Evolutionary conservation across 1,140 invertebrate genomes (phyloP), one percentile per base, ranked within the genome.

Genomic region (Rhynchophorus ferrugineus): DNA sequence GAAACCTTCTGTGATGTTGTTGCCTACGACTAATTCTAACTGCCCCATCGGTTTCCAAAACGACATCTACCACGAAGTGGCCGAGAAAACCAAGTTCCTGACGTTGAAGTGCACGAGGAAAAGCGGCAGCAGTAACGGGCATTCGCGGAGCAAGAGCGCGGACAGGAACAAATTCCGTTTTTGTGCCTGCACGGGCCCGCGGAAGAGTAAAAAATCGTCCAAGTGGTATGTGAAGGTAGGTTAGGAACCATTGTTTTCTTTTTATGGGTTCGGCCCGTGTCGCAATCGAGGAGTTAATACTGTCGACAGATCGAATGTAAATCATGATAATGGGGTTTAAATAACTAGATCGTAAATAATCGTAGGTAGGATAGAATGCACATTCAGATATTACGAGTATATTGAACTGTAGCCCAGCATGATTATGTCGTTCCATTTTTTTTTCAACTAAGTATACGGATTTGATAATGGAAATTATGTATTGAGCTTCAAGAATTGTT

Each of bases 151-250:
- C 33, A 61, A 54, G 43, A 60, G 52, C 41, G 53, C 54, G 11
- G 53, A 57, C 37, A 59, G 60, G 20, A 59, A 44, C 36, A 59
- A 49, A 48, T 64, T 67, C 45, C 56, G 59, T 39, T 62, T 64
- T 50, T 70, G 67, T 47, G 60, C 61, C 19, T 70, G 68, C 47
- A 62, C 61, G 0, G 61, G 65, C 8, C 57, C 58, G 3, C 54
- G 44, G 34, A 65, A 63, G 45, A 54, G 33, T 36, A 62, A 61
- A 45, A 67, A 62, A 43, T 65, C 61, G 11, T 58, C 69, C 18
- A 72, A 70, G 66, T 73, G 71, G 71, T 72, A 73, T 52, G 65
- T 73, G 16, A 73, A 73, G 69, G 71, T 73, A 70, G 68, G 68
- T 49, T 13, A 36, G 8, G n/a, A 21, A 47, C 2, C 5, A 43